Evolutionary conservation across 2,888 invertebrate species (phyloP), one percentile per base, ranked within the genome.

Genomic region (Octonoba sinensis): DNA sequence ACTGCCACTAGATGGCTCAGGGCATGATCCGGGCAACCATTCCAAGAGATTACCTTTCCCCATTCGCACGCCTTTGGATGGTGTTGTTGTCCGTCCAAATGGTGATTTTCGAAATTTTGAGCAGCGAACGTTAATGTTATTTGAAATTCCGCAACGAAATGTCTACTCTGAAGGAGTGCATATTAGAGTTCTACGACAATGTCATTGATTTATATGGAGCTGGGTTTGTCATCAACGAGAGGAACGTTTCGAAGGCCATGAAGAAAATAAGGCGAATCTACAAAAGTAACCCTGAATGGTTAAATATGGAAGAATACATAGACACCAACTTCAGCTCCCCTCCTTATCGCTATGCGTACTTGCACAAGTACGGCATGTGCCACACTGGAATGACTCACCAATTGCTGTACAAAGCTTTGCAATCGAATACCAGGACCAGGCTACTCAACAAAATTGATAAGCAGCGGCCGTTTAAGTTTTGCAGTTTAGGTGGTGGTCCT

Each of bases 331-430:
- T 51, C 51, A 72, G 51, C 24, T 49, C 60, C 15, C n/a, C 51
- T 1, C n/a, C 27, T 4, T 62, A 72, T 27, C 24, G 72, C 0
- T 72, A 62, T 18, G 72, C 72, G 13, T 72, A 72, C 13, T 18
- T 72, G 18, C 72, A 72, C 27, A 72, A 72, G 27, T 72, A 72
- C 27, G 60, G 60, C 0, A 22, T 49, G 18, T 62, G 22, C 3
- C 56, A 72, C 18, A 49, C 72, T 6, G 60, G 60, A 1, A 47
- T 72, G 60, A 51, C 62, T 15, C 44, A 22, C 16, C 60, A 72
- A 18, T n/a, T 60, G 27, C 27, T 72, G 15, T 13, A 18, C 8
- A 15, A n/a, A 1, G 72, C 60, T n/a, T n/a, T n/a, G n/a, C n/a
- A n/a, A n/a, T n/a, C n/a, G n/a, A n/a, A n/a, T n/a, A n/a, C n/a